Base-by-base conservation (phyloP, 2,113 vertebrate genomes). In the Charadrius vociferus region DNA sequence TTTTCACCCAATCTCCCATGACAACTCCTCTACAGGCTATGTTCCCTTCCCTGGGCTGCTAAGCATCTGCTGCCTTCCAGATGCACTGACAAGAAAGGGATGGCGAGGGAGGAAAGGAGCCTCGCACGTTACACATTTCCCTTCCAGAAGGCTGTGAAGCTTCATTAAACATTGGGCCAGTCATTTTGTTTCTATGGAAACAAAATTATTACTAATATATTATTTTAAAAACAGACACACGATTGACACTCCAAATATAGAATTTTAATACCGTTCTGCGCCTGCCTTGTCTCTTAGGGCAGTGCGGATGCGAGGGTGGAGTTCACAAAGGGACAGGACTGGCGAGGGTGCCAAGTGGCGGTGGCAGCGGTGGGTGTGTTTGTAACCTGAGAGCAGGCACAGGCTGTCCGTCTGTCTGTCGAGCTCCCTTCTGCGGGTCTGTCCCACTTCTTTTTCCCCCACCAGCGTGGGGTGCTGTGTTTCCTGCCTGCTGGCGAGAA, bases 181-280 rank as follows among this genome's bases (percentile, higher is more conserved):
- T 83, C 50, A 83, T 80, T 93, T 86, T 91, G 90, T 97, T 95
- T 91, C 93, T 62, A 96, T 88, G 94, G 95, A 96, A 97, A 96
- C 91, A 93, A 92, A 96, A 95, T 94, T 96, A 97, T 97, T 95
- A 90, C 81, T 97, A 97, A 97, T 97, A 82, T 36, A 91, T 90
- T 95, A 95, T 96, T 97, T 97, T 89, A 92, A 96, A 97, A 97
- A 81, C 93, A 96, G 95, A 95, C 90, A 97, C 94, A 90, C 75
- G 18, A 85, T 86, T 96, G 97, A 97, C 97, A 97, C 95, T 98
- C 96, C 97, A 97, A 97, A 97, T 97, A 97, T 96, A 98, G 96
- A 97, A 94, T 91, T 98, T 98, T 97, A 98, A 98, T 98, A 96
- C 95, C 94, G 43, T 97, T 95, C 91, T 83, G 68, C 12, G 4